Percentiles rank a stretch among this genome's conserved stretches.
phyloP scores from a whole-genome alignment of 2,888 invertebrate species.

The Trichogramma evanescens region DNA sequence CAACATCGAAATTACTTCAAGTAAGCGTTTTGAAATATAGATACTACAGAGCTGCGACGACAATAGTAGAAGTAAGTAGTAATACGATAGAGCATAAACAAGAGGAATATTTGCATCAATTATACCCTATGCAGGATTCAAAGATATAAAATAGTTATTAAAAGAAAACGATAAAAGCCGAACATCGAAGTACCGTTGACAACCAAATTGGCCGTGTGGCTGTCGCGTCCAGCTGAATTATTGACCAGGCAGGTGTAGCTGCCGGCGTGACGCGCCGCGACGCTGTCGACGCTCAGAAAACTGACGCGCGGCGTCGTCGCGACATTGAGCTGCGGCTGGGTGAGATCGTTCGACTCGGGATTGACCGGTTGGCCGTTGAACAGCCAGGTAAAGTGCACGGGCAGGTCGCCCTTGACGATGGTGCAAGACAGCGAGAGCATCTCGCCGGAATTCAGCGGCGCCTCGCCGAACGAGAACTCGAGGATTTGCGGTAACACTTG shows the following conservation, averaged over 20 bases:
- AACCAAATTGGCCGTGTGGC: slow-evolving; percentile 57
- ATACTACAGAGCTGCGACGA: too few species aligned
- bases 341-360: slow-evolving; percentile 47
- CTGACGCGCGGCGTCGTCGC: slow-evolving; percentile 62
- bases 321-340: slow-evolving; percentile 48
- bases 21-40: too few species aligned
- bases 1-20: too few species aligned
- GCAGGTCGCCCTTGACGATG: slow-evolving; percentile 57
- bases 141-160: too few species aligned
- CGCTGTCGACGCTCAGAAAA: slow-evolving; percentile 58
- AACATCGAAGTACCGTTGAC: slow-evolving; percentile 57
- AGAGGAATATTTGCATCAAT: neutral
- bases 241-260: slow-evolving; percentile 64
- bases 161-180: neutral
- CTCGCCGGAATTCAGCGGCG: slow-evolving; percentile 52
- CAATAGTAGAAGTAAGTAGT: neutral
- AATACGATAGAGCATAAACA: neutral
- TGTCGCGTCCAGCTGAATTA: slow-evolving; percentile 60
- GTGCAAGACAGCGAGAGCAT: slow-evolving; percentile 56
- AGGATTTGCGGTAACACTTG: slow-evolving; percentile 57
- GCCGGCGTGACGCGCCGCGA: slow-evolving; percentile 62
- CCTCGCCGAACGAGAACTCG: slow-evolving; percentile 53
- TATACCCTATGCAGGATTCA: too few species aligned
- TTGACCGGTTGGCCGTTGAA: slow-evolving; percentile 57
- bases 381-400: slow-evolving; percentile 67